Evolutionary conservation across 2,888 invertebrate genomes (phyloP).

Genomic region (Nephrotoma guestfalica): DNA sequence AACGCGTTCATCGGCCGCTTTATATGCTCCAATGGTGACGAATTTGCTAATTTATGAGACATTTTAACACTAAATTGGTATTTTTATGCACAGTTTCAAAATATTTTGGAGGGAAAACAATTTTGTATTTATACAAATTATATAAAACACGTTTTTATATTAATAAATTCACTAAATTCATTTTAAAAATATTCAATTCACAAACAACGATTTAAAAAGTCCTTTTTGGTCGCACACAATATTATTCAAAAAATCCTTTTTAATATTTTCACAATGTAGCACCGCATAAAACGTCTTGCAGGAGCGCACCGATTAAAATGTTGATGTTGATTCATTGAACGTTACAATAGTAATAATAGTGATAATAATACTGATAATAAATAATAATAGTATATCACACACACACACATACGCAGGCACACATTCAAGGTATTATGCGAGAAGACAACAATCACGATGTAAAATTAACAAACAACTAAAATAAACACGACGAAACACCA

Average conservation of each 20-base stretch:
- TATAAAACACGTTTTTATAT: neutral
- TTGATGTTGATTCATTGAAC: neutral
- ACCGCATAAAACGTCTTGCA: neutral
- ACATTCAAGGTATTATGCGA: neutral
- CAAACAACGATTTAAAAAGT: neutral
- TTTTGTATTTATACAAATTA: neutral
- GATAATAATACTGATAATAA: neutral
- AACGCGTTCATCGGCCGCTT: conserved; percentile 97
- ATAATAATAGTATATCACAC: neutral
- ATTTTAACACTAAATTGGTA: neutral
- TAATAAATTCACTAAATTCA: neutral
- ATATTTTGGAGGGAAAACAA: neutral
- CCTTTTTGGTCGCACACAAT: neutral
- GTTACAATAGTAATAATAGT: neutral
- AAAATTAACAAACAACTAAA: neutral
- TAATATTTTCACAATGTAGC: neutral
- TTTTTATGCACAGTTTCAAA: neutral
- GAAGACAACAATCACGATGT: neutral
- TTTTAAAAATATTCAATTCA: neutral
- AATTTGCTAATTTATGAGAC: neutral
- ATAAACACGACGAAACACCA: neutral
- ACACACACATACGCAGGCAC: neutral
- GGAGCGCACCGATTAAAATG: neutral
- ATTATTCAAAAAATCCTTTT: neutral
- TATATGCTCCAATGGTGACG: conserved; percentile 55